phyloP scores from a whole-genome alignment of 2,888 invertebrate species.

The Rhingia rostrata region DNA sequence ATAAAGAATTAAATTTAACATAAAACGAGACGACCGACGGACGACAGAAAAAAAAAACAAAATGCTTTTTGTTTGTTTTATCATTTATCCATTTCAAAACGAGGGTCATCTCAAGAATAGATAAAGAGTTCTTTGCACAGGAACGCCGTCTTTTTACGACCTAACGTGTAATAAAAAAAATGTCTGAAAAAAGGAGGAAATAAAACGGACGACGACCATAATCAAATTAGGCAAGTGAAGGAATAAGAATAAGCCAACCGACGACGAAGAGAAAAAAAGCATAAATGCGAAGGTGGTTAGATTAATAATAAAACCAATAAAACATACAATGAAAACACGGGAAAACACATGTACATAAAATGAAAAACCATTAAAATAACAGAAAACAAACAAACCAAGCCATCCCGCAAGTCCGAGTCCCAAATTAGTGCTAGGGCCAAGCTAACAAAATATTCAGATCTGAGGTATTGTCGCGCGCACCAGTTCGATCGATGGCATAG shows the following conservation, averaged over 20 bases:
- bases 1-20: conserved; percentile 35
- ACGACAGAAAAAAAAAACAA: conserved; percentile 38
- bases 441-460: conserved; percentile 23
- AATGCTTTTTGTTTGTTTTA: conserved; percentile 45
- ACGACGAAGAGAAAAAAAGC: conserved; percentile 13
- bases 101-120: conserved; percentile 22
- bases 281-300: conserved; percentile 70
- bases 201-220: conserved; percentile 63
- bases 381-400: conserved; percentile 29
- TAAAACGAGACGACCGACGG: neutral
- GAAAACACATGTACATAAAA: conserved; percentile 61
- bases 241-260: conserved; percentile 4
- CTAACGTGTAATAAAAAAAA: conserved; percentile 44
- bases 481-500: conserved; percentile 59
- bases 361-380: conserved; percentile 49
- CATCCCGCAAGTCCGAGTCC: neutral
- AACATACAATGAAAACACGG: conserved; percentile 42
- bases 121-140: conserved; percentile 6
- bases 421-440: neutral
- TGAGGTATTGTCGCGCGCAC: conserved; percentile 46
- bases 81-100: conserved; percentile 40
- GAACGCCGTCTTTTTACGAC: conserved; percentile 53
- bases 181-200: conserved; percentile 42
- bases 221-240: conserved; percentile 28
- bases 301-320: conserved; percentile 72